These are phyloP conservation scores for Brachionus manjavacas DNA, from an alignment of 1,140 invertebrate genomes.

Conservation along the genomic window DNA sequence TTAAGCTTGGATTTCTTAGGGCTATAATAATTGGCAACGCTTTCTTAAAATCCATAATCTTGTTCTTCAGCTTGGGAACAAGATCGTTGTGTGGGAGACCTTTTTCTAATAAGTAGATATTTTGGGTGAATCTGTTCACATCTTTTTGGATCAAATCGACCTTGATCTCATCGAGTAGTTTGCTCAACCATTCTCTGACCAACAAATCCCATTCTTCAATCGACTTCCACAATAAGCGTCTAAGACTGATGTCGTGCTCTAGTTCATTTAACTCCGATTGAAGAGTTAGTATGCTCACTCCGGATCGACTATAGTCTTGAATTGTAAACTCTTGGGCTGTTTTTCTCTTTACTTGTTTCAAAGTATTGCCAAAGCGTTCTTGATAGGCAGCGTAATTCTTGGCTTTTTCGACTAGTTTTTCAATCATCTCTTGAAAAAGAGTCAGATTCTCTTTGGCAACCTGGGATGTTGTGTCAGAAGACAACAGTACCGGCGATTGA, in stretches of 20 bases:
- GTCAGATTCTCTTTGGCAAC: slow-evolving; percentile 51
- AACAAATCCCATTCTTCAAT: slow-evolving; percentile 53
- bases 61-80: slow-evolving; percentile 68
- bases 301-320: slow-evolving; percentile 48
- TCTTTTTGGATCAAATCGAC: slow-evolving; percentile 55
- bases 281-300: slow-evolving; percentile 50
- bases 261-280: slow-evolving; percentile 54
- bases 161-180: slow-evolving; percentile 53
- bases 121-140: slow-evolving; percentile 56
- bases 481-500: slow-evolving; percentile 52
- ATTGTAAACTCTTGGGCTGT: slow-evolving; percentile 47
- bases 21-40: slow-evolving; percentile 60
- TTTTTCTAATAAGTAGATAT: slow-evolving; percentile 57
- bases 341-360: slow-evolving; percentile 23
- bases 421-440: slow-evolving; percentile 46
- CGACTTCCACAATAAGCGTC: slow-evolving; percentile 55
- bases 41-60: slow-evolving; percentile 71
- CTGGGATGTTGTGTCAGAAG: slow-evolving; percentile 50
- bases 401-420: slow-evolving; percentile 49
- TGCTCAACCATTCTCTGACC: slow-evolving; percentile 52
- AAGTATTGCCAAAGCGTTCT: slow-evolving; percentile 52
- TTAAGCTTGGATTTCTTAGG: slow-evolving; percentile 54
- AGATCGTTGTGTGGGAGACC: slow-evolving; percentile 69
- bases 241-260: slow-evolving; percentile 53
- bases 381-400: slow-evolving; percentile 55